Conservation (phyloP, 37 sponge, comb jelly and placozoan genomes). For the Eunapius fragilis region DNA sequence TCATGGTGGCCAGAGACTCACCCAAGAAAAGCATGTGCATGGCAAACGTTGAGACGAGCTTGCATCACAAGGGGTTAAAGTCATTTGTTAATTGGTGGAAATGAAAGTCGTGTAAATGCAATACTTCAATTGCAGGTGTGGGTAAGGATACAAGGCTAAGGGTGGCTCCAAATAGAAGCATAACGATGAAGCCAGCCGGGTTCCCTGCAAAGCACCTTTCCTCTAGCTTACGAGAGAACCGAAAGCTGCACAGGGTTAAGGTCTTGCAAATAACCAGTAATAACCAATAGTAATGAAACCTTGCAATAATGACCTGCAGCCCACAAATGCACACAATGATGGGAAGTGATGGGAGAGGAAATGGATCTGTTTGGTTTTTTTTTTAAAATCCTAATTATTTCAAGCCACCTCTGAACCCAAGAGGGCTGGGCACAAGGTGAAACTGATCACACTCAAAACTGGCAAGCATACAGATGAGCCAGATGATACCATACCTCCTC, state of each 20-base stretch:
- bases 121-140: background rate
- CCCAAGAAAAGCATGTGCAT: constrained; percentile 91
- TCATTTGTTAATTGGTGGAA: no score
- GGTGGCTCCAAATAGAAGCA: constrained; percentile 90
- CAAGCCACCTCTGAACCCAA: no score
- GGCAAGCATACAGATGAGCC: no score
- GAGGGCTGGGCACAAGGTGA: no score
- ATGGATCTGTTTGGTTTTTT: no score
- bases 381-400: no score
- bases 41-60: constrained; percentile 69
- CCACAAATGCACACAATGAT: background rate
- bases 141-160: constrained; percentile 73
- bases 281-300: background rate
- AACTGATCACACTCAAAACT: no score
- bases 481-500: no score
- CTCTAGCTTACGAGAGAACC: constrained; percentile 96
- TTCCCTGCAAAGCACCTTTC: constrained; percentile 89
- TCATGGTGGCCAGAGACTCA: constrained; percentile 96
- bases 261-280: no score
- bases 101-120: background rate
- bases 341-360: background rate
- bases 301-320: background rate
- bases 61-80: constrained; percentile 22
- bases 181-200: constrained; percentile 90
- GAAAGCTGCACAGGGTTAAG: constrained; percentile 53